Conservation (phyloP, 1,140 invertebrate genomes). For the Habropoda laboriosa region DNA sequence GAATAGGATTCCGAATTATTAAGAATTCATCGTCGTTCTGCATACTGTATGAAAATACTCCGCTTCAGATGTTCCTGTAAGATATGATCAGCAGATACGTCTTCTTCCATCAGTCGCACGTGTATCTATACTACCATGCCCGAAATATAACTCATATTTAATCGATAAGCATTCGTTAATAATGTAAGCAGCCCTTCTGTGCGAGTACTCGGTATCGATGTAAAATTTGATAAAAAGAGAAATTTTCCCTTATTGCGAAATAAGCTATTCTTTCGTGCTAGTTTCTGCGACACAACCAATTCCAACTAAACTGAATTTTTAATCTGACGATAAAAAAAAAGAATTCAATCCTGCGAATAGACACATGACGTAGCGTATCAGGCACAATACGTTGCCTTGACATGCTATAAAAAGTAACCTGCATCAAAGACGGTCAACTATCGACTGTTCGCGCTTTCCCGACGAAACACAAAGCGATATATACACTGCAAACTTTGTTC, state of each 20-base stretch:
- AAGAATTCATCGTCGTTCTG: no score
- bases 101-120: no score
- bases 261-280: neutral
- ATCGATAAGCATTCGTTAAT: no score
- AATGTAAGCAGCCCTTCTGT: neutral
- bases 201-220: no score
- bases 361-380: neutral
- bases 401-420: neutral
- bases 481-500: constrained; percentile 16
- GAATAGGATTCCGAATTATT: no score
- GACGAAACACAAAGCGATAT: neutral
- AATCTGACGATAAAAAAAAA: neutral
- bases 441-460: neutral
- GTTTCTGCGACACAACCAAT: neutral
- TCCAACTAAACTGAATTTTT: neutral
- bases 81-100: no score
- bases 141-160: no score
- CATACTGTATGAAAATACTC: no score
- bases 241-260: no score
- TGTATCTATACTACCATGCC: no score
- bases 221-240: no score
- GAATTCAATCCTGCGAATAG: neutral
- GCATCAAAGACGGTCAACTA: neutral
- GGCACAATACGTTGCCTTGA: neutral
- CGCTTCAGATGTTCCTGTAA: no score